Conservation (phyloP, 23 tunicate genomes). For the Ascidia mentula region DNA sequence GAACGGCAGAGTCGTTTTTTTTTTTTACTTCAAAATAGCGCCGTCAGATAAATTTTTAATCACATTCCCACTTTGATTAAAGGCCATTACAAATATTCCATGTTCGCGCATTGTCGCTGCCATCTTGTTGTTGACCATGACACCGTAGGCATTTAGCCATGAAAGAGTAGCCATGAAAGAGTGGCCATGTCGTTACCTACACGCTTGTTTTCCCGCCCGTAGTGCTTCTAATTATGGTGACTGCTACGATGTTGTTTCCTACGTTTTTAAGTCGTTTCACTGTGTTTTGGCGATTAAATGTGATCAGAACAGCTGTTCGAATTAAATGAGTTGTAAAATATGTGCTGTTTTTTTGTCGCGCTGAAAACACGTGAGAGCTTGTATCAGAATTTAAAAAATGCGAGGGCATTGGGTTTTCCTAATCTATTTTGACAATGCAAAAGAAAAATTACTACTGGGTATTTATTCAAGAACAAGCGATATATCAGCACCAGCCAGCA, state of each 20-base stretch:
- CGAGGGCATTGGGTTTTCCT: too few species aligned
- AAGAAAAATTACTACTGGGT: too few species aligned
- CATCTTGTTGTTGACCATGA: background rate
- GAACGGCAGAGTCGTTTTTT: too few species aligned
- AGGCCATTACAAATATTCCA: background rate
- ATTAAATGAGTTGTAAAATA: too few species aligned
- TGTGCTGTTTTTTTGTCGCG: too few species aligned
- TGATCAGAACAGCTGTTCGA: too few species aligned
- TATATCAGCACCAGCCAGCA: too few species aligned
- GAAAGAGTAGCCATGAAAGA: background rate
- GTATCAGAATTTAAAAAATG: too few species aligned
- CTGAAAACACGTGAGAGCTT: too few species aligned
- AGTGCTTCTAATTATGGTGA: background rate
- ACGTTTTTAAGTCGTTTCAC: conserved; percentile 1
- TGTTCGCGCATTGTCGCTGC: too few species aligned
- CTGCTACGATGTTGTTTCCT: background rate
- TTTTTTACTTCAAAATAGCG: background rate
- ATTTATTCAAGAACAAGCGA: too few species aligned
- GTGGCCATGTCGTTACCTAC: conserved; percentile 6
- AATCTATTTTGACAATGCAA: too few species aligned
- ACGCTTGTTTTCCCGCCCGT: background rate
- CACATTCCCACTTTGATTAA: background rate
- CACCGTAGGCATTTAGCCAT: background rate
- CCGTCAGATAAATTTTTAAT: background rate
- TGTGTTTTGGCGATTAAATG: background rate